Base-by-base conservation (phyloP, 2,797 vertebrate species). In the Sebastes hubbsi region DNA sequence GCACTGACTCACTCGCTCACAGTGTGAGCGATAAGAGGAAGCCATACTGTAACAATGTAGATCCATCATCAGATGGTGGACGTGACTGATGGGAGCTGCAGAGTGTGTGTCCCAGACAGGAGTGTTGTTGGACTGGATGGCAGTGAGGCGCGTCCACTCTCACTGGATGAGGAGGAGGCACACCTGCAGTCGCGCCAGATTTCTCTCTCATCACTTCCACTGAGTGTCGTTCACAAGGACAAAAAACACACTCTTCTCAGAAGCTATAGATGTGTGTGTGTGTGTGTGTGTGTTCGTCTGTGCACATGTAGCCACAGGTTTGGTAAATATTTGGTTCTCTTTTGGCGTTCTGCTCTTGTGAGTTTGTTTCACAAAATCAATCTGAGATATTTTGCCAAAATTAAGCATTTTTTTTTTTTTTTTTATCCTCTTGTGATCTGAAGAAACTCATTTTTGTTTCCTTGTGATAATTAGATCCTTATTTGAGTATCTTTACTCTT, bases 181-280 rank as follows among this genome's bases (percentile, higher is more conserved):
- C 88, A 91, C 93, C 93, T 92, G 92, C 89, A 90, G 93, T 93
- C 72, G 76, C 32, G 92, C 89, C 75, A 92, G 87, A 84, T 80
- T 75, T 38, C 86, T 92, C 92, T 91, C 78, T 94, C 93, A 92
- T 92, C 92, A 92, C 91, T 27, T 91, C 81, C 76, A 87, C 86
- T 77, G 73, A 88, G 79, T 73, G 83, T 86, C 89, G 78, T 69
- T 83, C 81, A 77, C 78, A 24, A 68, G 85, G 84, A 87, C 87
- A 82, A 86, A 42, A 42, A 42, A 78, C 77, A 83, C 75, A 52
- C 70, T 84, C 73, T 62, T 68, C 77, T 83, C 58, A 55, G 10
- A 80, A 12, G 25, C 64, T 76, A 54, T 36, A 38, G 55, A 60
- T 32, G 52, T 18, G 52, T 58, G 42, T 75, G 36, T 62, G 34